phyloP scores from a whole-genome alignment of 1,140 invertebrate genomes.

The Marisa cornuarietis region DNA sequence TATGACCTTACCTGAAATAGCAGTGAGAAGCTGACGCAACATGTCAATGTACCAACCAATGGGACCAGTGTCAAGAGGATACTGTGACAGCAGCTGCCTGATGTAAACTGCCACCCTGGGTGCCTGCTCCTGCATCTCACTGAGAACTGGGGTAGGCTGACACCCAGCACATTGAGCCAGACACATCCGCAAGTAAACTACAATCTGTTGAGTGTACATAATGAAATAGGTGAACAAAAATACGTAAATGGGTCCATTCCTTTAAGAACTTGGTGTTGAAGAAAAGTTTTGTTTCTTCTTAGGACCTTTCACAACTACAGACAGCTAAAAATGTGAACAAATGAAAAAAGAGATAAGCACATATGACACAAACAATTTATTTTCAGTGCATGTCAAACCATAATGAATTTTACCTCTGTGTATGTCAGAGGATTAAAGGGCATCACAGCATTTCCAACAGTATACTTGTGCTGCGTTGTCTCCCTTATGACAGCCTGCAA shows the following conservation, averaged over 20 bases:
- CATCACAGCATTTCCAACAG: constrained; percentile 73
- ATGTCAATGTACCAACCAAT: constrained; percentile 75
- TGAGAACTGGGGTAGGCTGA: constrained; percentile 38
- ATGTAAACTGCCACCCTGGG: constrained; percentile 52
- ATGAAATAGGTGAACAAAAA: too few relatives aligned
- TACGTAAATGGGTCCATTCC: too few relatives aligned
- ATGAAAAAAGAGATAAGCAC: not conserved
- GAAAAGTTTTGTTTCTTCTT: too few relatives aligned
- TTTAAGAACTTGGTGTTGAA: too few relatives aligned
- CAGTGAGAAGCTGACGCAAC: constrained; percentile 73
- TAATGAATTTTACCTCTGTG: constrained; percentile 70
- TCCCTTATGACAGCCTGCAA: constrained; percentile 42
- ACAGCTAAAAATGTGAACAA: not conserved
- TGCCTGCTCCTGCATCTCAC: constrained; percentile 48
- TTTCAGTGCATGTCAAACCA: not conserved
- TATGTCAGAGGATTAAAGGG: constrained; percentile 75
- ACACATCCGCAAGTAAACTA: constrained; percentile 81
- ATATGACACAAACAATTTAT: not conserved
- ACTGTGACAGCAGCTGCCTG: constrained; percentile 68
- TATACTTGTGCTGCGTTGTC: constrained; percentile 25
- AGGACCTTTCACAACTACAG: not conserved
- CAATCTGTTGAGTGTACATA: constrained; percentile 69
- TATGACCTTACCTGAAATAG: constrained; percentile 63
- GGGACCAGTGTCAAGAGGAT: constrained; percentile 66
- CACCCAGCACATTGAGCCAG: constrained; percentile 68